These are phyloP conservation scores for Mastomys coucha DNA, from an alignment of 2,113 vertebrate genomes.

Conservation along the genomic window DNA sequence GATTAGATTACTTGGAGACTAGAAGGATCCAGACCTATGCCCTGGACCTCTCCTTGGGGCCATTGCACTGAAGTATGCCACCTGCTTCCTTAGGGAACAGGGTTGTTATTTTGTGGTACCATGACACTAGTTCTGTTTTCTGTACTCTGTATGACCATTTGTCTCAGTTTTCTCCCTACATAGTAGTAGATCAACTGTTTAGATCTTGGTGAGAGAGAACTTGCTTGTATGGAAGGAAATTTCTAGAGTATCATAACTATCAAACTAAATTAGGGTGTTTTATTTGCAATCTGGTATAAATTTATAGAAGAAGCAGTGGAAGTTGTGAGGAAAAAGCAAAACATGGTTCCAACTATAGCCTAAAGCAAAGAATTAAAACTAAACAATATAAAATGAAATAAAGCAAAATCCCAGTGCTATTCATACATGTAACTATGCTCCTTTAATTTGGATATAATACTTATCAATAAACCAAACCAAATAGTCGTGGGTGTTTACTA, in stretches of 20 bases:
- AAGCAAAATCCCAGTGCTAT: neutral
- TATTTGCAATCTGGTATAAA: neutral
- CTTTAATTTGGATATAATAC: neutral
- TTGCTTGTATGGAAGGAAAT: neutral
- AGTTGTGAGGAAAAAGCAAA: neutral
- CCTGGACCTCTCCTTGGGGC: neutral
- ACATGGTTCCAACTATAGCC: neutral
- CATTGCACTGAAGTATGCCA: neutral
- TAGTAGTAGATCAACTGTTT: no score
- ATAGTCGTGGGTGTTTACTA: neutral
- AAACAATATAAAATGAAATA: neutral
- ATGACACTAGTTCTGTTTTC: neutral
- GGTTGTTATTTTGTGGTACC: rapidly evolving
- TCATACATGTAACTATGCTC: neutral
- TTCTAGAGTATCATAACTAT: neutral
- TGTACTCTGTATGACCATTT: neutral
- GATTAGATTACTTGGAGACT: no score
- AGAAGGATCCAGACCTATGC: no score
- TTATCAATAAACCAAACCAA: neutral
- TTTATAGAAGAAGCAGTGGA: neutral
- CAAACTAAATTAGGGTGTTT: neutral
- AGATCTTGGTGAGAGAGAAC: no score
- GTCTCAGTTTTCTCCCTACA: neutral
- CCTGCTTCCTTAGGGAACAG: neutral
- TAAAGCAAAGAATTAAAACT: neutral